phyloP scores from a whole-genome alignment of 2,113 vertebrate species.

The Odocoileus virginianus region DNA sequence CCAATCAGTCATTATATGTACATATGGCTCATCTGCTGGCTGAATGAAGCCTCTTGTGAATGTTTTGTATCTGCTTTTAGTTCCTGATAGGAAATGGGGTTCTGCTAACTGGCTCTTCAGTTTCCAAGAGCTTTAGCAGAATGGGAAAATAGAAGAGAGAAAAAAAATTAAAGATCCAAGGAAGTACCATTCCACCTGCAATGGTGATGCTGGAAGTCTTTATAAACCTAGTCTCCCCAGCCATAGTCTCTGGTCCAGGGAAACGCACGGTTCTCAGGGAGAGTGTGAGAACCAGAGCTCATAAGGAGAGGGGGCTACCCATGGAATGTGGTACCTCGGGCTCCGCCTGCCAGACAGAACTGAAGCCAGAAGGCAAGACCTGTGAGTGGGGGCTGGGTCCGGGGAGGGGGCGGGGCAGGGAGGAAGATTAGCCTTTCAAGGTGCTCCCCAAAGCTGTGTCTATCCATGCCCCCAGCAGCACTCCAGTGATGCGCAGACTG shows the following conservation, averaged over 20 bases:
- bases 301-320: not conserved
- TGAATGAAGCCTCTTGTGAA: not conserved
- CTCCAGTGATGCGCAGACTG: not conserved
- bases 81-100: not conserved
- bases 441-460: not conserved
- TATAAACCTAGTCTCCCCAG: not conserved
- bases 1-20: fast-evolving
- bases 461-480: not conserved
- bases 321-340: not conserved
- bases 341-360: not conserved
- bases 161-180: not conserved
- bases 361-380: not conserved
- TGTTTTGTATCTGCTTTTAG: not conserved
- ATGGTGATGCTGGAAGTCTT: not conserved
- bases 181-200: not conserved
- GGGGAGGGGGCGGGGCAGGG: not conserved
- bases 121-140: not conserved
- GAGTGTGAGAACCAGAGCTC: not conserved
- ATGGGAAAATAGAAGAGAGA: not conserved
- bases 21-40: not conserved
- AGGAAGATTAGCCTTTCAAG: not conserved
- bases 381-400: not conserved
- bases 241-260: not conserved
- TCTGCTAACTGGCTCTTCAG: not conserved
- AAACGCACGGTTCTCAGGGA: not conserved